Conservation (phyloP, 2,888 invertebrate species). For the Drosophila limbata region DNA sequence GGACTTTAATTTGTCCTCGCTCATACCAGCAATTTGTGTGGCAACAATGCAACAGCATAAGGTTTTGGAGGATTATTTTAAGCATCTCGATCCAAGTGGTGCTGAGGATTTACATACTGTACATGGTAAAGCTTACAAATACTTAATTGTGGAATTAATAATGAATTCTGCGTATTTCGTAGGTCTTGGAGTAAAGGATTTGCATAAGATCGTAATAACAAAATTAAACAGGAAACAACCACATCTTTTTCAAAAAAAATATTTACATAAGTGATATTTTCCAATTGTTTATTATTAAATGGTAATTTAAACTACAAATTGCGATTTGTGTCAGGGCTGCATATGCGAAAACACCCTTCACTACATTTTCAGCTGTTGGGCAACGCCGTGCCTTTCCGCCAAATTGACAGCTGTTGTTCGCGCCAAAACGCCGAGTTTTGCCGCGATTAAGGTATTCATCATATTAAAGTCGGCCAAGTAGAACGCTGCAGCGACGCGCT, state of each 20-base stretch:
- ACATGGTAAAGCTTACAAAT: conserved; percentile 64
- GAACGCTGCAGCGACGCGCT: conserved; percentile 15
- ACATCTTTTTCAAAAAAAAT: neutral
- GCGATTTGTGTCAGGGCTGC: conserved; percentile 25
- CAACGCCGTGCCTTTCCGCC: conserved; percentile 23
- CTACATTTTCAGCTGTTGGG: conserved; percentile 16
- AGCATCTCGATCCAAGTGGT: conserved; percentile 55
- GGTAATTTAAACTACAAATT: neutral
- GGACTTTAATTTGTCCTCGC: conserved; percentile 83
- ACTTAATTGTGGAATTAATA: neutral
- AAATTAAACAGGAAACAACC: conserved; percentile 8
- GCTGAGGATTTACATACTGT: conserved; percentile 63
- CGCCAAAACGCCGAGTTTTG: conserved; percentile 60
- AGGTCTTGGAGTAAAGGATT: conserved; percentile 58
- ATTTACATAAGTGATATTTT: neutral
- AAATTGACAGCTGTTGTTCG: conserved; percentile 54
- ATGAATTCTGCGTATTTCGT: neutral
- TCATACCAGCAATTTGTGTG: conserved; percentile 83
- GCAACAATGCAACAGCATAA: conserved; percentile 76
- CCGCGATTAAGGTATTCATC: conserved; percentile 36
- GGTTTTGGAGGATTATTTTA: conserved; percentile 70
- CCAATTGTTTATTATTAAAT: neutral
- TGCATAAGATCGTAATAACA: conserved; percentile 44
- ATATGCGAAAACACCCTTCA: neutral
- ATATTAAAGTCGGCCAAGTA: conserved; percentile 17